A percentile compares a stretch with the other conserved stretches of the same genome.
Conservation (phyloP, 2,797 vertebrate species). For the Sus cebifrons region DNA sequence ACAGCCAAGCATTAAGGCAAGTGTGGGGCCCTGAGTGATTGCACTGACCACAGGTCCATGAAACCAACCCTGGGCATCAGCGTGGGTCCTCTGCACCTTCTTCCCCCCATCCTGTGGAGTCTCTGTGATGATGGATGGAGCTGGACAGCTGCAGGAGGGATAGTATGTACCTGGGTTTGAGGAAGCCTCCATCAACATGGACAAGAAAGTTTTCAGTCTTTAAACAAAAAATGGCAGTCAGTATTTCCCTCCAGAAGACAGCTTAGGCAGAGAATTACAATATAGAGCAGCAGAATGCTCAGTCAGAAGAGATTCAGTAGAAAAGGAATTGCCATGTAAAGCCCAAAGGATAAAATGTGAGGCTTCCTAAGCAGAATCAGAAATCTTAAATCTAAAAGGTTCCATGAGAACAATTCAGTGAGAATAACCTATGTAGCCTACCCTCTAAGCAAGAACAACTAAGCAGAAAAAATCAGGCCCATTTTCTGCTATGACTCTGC, state of each 20-base stretch:
- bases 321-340: constrained; percentile 11
- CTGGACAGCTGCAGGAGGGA: neutral
- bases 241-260: constrained; percentile 31
- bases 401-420: neutral
- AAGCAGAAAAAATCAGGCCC: neutral
- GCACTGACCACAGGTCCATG: too few species aligned
- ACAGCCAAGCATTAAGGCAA: neutral
- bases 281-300: neutral
- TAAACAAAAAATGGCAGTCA: neutral
- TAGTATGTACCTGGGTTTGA: neutral
- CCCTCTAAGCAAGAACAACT: neutral
- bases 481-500: constrained; percentile 20
- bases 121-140: neutral
- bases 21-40: neutral
- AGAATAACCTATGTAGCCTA: neutral
- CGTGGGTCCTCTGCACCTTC: neutral
- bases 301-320: neutral
- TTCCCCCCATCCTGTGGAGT: neutral
- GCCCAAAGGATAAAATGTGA: neutral
- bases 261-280: neutral
- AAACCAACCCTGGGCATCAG: neutral
- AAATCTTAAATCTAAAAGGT: neutral
- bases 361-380: neutral
- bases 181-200: neutral
- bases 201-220: neutral